phyloP scores from a whole-genome alignment of 2,888 invertebrate species.

The Drosophila borealis region DNA sequence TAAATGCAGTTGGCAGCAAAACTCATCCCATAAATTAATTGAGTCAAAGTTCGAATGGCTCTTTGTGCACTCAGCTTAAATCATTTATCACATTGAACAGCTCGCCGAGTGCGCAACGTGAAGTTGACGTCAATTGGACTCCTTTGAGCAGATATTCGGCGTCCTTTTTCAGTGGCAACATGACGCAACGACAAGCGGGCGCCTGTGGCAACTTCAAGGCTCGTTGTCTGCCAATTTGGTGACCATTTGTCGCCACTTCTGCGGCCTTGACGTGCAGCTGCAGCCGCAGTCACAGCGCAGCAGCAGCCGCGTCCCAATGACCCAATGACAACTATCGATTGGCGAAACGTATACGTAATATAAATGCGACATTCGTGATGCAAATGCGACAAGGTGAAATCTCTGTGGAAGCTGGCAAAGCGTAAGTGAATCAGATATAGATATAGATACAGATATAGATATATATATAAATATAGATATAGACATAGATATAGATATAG shows the following conservation, averaged over 20 bases:
- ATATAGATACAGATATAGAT: no score
- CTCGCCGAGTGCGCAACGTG: constrained; percentile 1
- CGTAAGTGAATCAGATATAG: no score
- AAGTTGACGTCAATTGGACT: constrained; percentile 31
- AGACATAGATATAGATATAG: no score
- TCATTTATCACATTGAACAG: not conserved
- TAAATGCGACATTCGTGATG: constrained; percentile 21
- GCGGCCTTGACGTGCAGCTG: constrained; percentile 37
- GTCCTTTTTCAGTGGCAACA: constrained; percentile 14
- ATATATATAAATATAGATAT: no score
- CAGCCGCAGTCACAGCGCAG: constrained; percentile 2
- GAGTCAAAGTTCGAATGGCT: constrained; percentile 11
- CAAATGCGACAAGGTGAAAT: constrained; percentile 8
- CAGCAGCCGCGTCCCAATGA: constrained; percentile 15
- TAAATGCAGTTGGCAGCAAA: constrained; percentile 49
- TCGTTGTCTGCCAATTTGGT: constrained; percentile 56
- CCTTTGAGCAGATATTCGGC: not conserved
- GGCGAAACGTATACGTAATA: constrained; percentile 56
- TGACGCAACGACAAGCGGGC: constrained; percentile 50
- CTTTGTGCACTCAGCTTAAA: not conserved
- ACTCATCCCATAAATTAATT: constrained; percentile 54
- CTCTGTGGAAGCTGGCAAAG: not conserved
- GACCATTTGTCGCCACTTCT: constrained; percentile 51
- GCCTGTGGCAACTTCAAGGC: constrained; percentile 43
- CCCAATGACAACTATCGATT: constrained; percentile 67